Evolutionary conservation across 2,797 vertebrate genomes (phyloP), one percentile per base, ranked within the genome.

Genomic region (Amniataba percoides): DNA sequence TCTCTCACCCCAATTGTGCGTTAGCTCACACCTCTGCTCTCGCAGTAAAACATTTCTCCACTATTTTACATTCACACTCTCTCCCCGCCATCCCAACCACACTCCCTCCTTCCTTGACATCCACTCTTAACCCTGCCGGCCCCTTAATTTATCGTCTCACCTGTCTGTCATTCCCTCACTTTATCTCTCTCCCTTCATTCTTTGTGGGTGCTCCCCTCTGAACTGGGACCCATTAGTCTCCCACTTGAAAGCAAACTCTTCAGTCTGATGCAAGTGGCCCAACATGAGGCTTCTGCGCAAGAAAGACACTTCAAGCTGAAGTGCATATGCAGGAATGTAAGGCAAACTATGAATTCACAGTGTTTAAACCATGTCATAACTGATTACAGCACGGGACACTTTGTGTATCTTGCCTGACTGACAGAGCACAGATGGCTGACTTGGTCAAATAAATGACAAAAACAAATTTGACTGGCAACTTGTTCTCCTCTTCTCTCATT

Each of bases 41-140:
- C 39, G 8, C 70, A 68, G 60, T 74, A 49, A 77, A 86, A 71
- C 34, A 66, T 51, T 40, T 77, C 70, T 77, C 60, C 61, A 46
- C 48, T 71, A 27, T 66, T 78, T 73, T 59, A 59, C 21, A 59
- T 75, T 76, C 56, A 57, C 62, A 52, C 65, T 60, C 49, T 53
- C 51, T 64, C 65, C n/a, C 64, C 42, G 59, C 55, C 52, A 42
- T 42, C 27, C 21, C 1, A 1, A 52, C 25, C 25, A 27, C 51
- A 51, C 61, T 83, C 61, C 67, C 70, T 69, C 60, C 76, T 43
- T 64, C 34, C 52, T 66, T 5, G 10, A 13, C 52, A 25, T 58
- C 73, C 45, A 15, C 43, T 65, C 49, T 31, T 19, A 74, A 40
- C 68, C 36, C 61, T 14, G 8, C 36, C 31, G 10, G 21, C 10